Evolutionary conservation across 1,140 invertebrate species (phyloP), one percentile per base, ranked within the genome.

Genomic region (Dryas iulia): DNA sequence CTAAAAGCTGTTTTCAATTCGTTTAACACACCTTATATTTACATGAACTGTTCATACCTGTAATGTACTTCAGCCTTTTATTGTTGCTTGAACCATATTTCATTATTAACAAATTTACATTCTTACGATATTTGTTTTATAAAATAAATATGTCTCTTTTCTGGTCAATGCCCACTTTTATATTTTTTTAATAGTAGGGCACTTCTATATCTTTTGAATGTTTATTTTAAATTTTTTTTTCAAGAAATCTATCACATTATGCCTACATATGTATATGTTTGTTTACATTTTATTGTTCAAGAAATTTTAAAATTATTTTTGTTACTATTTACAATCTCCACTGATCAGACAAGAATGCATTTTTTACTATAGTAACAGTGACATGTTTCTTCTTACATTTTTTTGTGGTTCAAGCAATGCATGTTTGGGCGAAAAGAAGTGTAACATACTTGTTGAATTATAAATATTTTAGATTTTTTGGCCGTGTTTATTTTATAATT

Each of bases 351-450:
- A 14, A 63, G 60, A 61, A 61, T 26, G 24, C 59, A 61, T 18
- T 14, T 18, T n/a, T 25, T 28, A 5, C 39, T 52, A 8, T 18
- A 47, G 33, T 18, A 26, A 28, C 39, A n/a, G 21, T 26, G 10
- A 60, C 6, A 11, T 25, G 8, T 47, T 47, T 3, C 8, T 47
- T 31, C 30, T 18, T 5, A 6, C 12, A n/a, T 53, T 62, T 28
- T 63, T 33, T 69, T 59, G 54, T 87, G 86, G 86, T 88, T 87
- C 82, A 84, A 87, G 75, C 78, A 87, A 72, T 81, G 89, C 89
- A 90, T 91, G 89, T 80, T 84, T 87, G 79, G 83, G 88, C 88
- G 87, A 89, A 89, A 89, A 88, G 87, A 91, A 87, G 84, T 89
- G 85, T 91, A 78, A 71, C 65, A 72, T 73, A 79, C 76, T 82